Conservation (phyloP, 2,113 vertebrate species). For the Empidonax alnorum region DNA sequence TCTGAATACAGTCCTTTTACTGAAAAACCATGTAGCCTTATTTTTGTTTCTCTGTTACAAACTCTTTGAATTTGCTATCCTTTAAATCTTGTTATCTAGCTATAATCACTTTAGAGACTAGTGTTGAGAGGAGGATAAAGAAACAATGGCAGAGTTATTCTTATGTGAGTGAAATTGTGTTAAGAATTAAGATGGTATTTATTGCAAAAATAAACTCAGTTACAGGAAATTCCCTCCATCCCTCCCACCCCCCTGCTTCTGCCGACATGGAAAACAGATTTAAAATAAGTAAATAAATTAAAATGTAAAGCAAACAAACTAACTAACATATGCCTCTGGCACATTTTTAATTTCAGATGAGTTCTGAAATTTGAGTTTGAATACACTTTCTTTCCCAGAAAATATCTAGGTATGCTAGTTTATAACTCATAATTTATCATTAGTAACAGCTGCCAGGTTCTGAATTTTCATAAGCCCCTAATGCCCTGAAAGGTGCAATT, state of each 20-base stretch:
- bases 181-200: neutral
- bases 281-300: slow-evolving; percentile 4
- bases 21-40: neutral
- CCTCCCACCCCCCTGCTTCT: neutral
- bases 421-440: neutral
- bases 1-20: neutral
- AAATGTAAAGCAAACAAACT: neutral
- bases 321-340: neutral
- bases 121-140: neutral
- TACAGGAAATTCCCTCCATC: neutral
- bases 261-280: neutral
- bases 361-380: neutral
- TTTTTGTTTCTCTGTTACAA: neutral
- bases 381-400: neutral
- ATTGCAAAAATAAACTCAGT: neutral
- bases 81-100: neutral
- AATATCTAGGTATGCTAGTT: neutral
- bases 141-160: neutral
- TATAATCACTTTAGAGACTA: neutral
- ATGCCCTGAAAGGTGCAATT: neutral
- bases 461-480: neutral
- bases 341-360: neutral
- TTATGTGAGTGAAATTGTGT: neutral
- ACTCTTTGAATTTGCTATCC: neutral
- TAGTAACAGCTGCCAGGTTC: neutral